phyloP scores from a whole-genome alignment of 2,113 vertebrate genomes.

The Megatriorchis doriae region DNA sequence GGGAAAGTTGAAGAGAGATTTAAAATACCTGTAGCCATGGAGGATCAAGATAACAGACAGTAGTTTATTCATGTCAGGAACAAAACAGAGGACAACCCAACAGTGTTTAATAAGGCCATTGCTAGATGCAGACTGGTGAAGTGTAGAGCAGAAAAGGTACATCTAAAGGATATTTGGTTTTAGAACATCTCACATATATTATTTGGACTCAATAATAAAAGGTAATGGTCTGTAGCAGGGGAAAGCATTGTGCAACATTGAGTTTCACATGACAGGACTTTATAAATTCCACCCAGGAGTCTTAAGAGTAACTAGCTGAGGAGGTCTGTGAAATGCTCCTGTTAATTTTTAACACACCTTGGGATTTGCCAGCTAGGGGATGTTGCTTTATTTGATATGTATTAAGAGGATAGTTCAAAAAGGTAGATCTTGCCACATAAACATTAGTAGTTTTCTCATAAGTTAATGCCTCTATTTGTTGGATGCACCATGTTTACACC shows the following conservation, averaged over 20 bases:
- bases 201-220: not conserved
- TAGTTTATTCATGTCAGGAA: not conserved
- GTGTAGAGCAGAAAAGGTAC: not conserved
- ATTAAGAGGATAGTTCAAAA: not conserved
- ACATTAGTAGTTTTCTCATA: not conserved
- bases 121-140: not conserved
- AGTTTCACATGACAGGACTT: not conserved
- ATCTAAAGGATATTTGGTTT: not conserved
- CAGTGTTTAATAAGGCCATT: not conserved
- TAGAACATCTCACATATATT: not conserved
- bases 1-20: not conserved
- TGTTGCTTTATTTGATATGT: not conserved
- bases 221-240: not conserved
- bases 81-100: not conserved
- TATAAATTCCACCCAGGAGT: not conserved
- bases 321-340: not conserved
- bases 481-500: not conserved
- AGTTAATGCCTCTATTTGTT: not conserved
- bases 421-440: not conserved
- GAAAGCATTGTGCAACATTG: not conserved
- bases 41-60: not conserved
- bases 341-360: not conserved
- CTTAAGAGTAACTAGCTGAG: not conserved
- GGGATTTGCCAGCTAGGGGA: not conserved
- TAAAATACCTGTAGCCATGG: not conserved